phyloP scores from a whole-genome alignment of 1,140 invertebrate species.

The Carcinoscorpius rotundicauda region DNA sequence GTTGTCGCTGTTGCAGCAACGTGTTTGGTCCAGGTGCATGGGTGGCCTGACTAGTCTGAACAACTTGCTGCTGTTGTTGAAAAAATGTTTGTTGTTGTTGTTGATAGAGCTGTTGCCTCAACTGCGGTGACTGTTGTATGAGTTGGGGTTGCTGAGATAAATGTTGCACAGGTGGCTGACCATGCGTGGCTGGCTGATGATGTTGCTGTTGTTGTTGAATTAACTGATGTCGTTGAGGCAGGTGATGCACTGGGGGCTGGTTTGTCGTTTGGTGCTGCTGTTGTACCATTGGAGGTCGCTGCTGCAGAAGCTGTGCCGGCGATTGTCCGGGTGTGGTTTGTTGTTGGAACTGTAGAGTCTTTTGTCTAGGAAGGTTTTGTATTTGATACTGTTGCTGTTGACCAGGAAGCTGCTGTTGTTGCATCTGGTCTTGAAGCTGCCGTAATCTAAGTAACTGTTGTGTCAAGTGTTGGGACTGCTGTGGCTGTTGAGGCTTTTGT shows the following conservation, averaged over 20 bases:
- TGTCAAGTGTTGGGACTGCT: slow-evolving; percentile 17
- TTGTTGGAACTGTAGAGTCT: slow-evolving; percentile 20
- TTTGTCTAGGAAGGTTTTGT: slow-evolving; percentile 4
- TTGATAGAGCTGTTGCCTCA: slow-evolving; percentile 29
- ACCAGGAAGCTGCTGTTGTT: slow-evolving; percentile 7
- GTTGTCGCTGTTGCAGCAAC: neutral
- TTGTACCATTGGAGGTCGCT: slow-evolving; percentile 14
- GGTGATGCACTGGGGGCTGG: slow-evolving; percentile 7
- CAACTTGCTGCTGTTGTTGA: slow-evolving; percentile 33
- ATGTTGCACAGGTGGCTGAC: slow-evolving; percentile 10
- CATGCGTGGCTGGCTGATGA: slow-evolving; percentile 38
- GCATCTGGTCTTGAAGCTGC: slow-evolving; percentile 12
- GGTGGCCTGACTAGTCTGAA: slow-evolving; percentile 11
- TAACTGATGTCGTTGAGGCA: slow-evolving; percentile 11
- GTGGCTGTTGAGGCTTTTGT: slow-evolving; percentile 9
- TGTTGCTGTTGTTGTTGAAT: slow-evolving; percentile 16
- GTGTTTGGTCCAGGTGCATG: neutral
- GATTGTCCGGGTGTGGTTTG: slow-evolving; percentile 10
- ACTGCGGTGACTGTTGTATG: slow-evolving; percentile 56
- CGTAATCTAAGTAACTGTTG: slow-evolving; percentile 5
- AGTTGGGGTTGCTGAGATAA: slow-evolving; percentile 4
- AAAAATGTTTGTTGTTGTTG: slow-evolving; percentile 37
- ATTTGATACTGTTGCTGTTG: neutral
- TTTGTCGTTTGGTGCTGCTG: slow-evolving; percentile 2
- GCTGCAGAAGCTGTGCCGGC: neutral